Base-by-base conservation (phyloP, 2,888 invertebrate genomes). In the Andrena camellia region DNA sequence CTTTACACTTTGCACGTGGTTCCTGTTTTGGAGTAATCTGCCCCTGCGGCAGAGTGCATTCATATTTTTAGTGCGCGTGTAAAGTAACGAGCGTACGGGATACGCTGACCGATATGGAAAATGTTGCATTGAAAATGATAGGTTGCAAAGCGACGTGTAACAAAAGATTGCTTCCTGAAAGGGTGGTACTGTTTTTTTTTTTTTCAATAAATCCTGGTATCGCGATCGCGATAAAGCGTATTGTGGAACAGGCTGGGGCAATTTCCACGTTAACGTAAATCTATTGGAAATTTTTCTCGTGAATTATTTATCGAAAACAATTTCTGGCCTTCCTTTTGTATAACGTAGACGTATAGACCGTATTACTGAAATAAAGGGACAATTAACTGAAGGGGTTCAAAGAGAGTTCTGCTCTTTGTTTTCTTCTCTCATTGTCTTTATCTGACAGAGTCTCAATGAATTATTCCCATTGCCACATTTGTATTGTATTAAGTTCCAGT, bases 1-100 rank as follows among this genome's bases (percentile, higher is more conserved):
- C 88, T 90, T 90, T 85, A 87, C 86, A 87, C 86, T 85, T 89
- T 87, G 79, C 79, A 83, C 74, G 71, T 79, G 82, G 76, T 86
- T 81, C 78, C 71, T 82, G 72, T 82, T 86, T 81, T 73, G 75
- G 78, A 85, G 86, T 86, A 87, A 89, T 81, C 82, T 78, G 78
- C 77, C 81, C 69, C 73, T 59, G 54, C 77, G 83, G n/a, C 71
- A 82, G 82, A 81, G 71, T 75, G 67, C 77, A 78, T 86, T 73
- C 70, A 76, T 75, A 60, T 77, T 86, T 83, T 52, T 64, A 23
- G 67, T 23, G 26, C 57, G 57, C 69, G 68, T 73, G 64, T 69
- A 31, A 52, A 54, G 13, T 63, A 74, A 54, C 64, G 62, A 71
- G 67, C 62, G 62, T 68, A 67, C 73, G 50, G 13, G 67, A 80